phyloP scores from a whole-genome alignment of 2,888 invertebrate species.

The Synanthedon andrenaeformis region DNA sequence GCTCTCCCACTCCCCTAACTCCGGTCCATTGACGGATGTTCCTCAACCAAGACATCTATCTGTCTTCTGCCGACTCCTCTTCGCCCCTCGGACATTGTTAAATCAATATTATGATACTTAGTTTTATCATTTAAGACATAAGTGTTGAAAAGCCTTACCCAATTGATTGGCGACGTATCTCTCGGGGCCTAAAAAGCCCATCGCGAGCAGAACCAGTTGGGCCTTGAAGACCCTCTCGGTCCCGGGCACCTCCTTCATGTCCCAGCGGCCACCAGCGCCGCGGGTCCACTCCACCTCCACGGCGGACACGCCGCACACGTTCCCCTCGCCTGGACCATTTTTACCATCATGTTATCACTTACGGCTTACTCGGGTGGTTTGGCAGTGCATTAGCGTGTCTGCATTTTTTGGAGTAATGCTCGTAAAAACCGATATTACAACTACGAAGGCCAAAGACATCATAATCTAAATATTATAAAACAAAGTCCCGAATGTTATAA shows the following conservation, averaged over 20 bases:
- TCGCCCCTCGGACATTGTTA: too few species aligned
- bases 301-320: conserved; percentile 91
- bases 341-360: neutral
- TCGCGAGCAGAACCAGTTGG: conserved; percentile 94
- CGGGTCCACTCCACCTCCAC: conserved; percentile 95
- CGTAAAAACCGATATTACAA: too few species aligned
- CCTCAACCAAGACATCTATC: too few species aligned
- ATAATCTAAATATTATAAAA: too few species aligned
- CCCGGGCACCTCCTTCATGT: conserved; percentile 88
- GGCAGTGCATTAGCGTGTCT: neutral
- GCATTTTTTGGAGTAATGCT: too few species aligned
- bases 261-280: conserved; percentile 92
- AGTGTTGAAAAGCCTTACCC: conserved; percentile 21
- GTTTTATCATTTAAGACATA: too few species aligned
- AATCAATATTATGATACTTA: too few species aligned
- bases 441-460: too few species aligned
- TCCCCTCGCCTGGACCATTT: conserved; percentile 70
- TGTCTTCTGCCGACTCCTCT: too few species aligned
- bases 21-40: too few species aligned
- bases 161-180: conserved; percentile 86
- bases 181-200: conserved; percentile 99
- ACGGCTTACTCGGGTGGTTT: neutral
- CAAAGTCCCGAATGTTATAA: too few species aligned
- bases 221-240: conserved; percentile 84
- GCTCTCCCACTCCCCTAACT: too few species aligned